Evolutionary conservation across 2,797 vertebrate genomes (phyloP), one percentile per base, ranked within the genome.

Genomic region (Aldrovandia affinis): DNA sequence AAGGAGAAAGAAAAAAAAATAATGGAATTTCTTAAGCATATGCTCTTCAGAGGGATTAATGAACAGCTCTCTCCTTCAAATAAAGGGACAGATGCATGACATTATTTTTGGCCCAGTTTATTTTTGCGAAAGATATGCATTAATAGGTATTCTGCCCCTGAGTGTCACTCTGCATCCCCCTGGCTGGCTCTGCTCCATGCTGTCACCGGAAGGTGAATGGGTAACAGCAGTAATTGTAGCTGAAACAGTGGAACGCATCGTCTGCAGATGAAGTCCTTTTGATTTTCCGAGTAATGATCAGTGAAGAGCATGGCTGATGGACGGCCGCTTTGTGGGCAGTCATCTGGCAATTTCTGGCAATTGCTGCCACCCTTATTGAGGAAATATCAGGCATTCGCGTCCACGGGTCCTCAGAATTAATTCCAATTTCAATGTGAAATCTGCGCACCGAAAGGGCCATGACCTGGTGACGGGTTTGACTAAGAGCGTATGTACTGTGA

Each of bases 241-340:
- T 84, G 78, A 79, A 79, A 14, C n/a, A 57, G 25, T 79, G 78
- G 52, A 59, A 42, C 30, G 52, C 47, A 28, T 42, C 61, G 59
- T 44, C 28, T 83, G 59, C n/a, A 65, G 70, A 57, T 68, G 80
- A 85, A 30, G 83, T 79, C 18, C 36, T 79, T 61, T 80, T 81
- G 42, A 33, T 70, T 81, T 63, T 85, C 54, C 85, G 65, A 78
- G 86, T 20, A 65, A 57, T 55, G 8, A 70, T 81, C 50, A 61
- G 61, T 83, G 80, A 85, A 79, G 30, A 81, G 78, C 68, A 33
- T 85, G 63, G 68, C 83, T 83, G 80, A 87, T 84, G 86, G 83
- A 89, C 83, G 82, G 70, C 33, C 10, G 25, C 85, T 68, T 83
- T 88, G 84, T 85, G n/a, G n/a, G 50, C 50, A n/a, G 22, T 42